Base-by-base conservation (phyloP, 2,888 invertebrate genomes). In the Netelia fuscicornis region DNA sequence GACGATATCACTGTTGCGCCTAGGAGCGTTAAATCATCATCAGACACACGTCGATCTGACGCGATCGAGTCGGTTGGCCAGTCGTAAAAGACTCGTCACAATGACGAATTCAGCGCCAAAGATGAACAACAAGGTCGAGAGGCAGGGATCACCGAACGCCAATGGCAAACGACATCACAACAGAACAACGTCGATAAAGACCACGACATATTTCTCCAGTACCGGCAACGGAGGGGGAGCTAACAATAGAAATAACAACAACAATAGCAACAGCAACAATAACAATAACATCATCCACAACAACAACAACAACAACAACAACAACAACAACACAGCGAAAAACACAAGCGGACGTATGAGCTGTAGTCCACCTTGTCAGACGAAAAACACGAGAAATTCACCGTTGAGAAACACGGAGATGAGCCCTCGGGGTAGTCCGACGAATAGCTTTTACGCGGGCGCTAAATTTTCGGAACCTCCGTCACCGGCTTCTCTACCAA, bases 391-490 rank as follows among this genome's bases (percentile, higher is more conserved):
- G 11, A 88, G 92, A 37, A 90, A 83, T 74, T 91, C 92, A 10
- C 92, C 92, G 13, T 74, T 90, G 72, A 88, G 89, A 76, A 81
- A 89, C 72, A 48, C 44, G 52, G 89, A 89, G 9, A n/a, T 9
- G 11, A 93, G 92, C 87, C 92, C 93, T 58, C 91, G 92, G 17
- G 90, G 92, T 74, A 94, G 93, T 85, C 93, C 93, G 13, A 93
- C 93, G 13, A 91, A 90, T 88, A 91, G 89, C 85, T 93, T 92
- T 81, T 94, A 93, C 82, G 97, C 97, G 87, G 97, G 96, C 92
- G 96, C 97, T 92, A 97, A 97, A 94, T 97, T 97, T 95, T 97
- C 97, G 91, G 97, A 97, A 89, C 96, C 97, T 78, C 97, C 97
- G 72, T 96, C 97, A 81, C 97, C 97, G 64, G 96, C 96, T 89